phyloP scores from a whole-genome alignment of 2,888 invertebrate genomes.

The Pollenia angustigena region DNA sequence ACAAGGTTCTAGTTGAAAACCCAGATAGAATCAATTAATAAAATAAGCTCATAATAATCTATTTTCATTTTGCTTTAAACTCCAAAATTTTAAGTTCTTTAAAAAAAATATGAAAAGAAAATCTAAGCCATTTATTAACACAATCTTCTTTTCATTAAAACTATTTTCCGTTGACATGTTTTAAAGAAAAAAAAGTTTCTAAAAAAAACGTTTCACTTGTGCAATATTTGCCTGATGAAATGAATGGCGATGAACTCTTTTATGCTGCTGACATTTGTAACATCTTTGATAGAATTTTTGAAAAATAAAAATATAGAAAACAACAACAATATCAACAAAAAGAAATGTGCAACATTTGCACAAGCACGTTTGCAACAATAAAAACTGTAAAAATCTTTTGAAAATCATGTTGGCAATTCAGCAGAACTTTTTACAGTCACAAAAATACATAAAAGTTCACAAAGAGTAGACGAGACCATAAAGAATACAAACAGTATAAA shows the following conservation, averaged over 20 bases:
- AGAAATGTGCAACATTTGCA: constrained; percentile 35
- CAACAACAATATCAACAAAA: constrained; percentile 1
- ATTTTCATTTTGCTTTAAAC: background rate
- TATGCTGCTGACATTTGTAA: constrained; percentile 47
- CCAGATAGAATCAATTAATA: background rate
- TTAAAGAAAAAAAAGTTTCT: constrained; percentile 4
- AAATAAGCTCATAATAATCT: too few species aligned
- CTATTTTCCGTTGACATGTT: constrained; percentile 50
- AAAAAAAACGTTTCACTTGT: constrained; percentile 9
- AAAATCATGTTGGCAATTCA: constrained; percentile 65
- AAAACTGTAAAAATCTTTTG: constrained; percentile 48
- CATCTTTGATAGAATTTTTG: constrained; percentile 16
- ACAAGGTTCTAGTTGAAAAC: background rate
- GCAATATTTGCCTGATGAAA: constrained; percentile 36
- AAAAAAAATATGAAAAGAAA: background rate
- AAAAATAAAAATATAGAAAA: background rate
- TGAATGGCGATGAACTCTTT: constrained; percentile 59
- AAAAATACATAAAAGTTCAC: constrained; percentile 50
- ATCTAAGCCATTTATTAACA: constrained; percentile 14
- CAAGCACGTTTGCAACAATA: constrained; percentile 53
- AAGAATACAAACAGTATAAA: background rate
- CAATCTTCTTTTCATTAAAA: constrained; percentile 21
- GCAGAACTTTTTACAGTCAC: constrained; percentile 59
- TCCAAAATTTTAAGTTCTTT: background rate
- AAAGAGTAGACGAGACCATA: constrained; percentile 29